phyloP scores from a whole-genome alignment of 2,888 invertebrate genomes.

The Meteorus cinctellus region DNA sequence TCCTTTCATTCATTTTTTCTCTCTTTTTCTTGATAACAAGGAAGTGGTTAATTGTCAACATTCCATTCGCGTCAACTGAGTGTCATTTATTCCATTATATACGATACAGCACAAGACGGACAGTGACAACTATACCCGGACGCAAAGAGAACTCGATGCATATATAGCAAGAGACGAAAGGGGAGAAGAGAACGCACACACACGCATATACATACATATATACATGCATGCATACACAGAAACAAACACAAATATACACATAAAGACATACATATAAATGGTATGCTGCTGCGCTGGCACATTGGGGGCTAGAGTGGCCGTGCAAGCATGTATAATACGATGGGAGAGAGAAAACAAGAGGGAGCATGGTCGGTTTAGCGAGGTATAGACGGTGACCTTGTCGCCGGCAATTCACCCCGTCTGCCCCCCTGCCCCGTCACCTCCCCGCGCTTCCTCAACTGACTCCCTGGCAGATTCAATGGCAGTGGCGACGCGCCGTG shows the following conservation, averaged over 20 bases:
- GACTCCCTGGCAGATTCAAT: slow-evolving; percentile 43
- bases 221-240: no score
- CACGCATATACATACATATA: slow-evolving; percentile 37
- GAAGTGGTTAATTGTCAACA: slow-evolving; percentile 34
- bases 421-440: slow-evolving; percentile 59
- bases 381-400: slow-evolving; percentile 71
- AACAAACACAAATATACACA: no score
- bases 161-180: slow-evolving; percentile 42
- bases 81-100: slow-evolving; percentile 66
- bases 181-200: slow-evolving; percentile 46
- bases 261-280: slow-evolving; percentile 1
- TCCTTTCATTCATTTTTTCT: background rate
- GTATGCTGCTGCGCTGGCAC: slow-evolving; percentile 33
- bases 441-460: slow-evolving; percentile 43
- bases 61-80: slow-evolving; percentile 48
- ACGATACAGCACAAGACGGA: slow-evolving; percentile 19
- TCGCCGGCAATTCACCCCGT: slow-evolving; percentile 72
- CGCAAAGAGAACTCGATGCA: slow-evolving; percentile 36
- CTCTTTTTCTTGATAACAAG: background rate
- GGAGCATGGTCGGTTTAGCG: slow-evolving; percentile 62
- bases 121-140: slow-evolving; percentile 12
- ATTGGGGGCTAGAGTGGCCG: slow-evolving; percentile 53
- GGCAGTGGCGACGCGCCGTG: slow-evolving; percentile 35
- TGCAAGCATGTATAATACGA: slow-evolving; percentile 60
- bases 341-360: slow-evolving; percentile 50